Percentiles rank a stretch among this genome's conserved stretches.
These are phyloP conservation scores for Sycophila sp. DNA, from an alignment of 1,140 invertebrate genomes.

Conservation along the genomic window DNA sequence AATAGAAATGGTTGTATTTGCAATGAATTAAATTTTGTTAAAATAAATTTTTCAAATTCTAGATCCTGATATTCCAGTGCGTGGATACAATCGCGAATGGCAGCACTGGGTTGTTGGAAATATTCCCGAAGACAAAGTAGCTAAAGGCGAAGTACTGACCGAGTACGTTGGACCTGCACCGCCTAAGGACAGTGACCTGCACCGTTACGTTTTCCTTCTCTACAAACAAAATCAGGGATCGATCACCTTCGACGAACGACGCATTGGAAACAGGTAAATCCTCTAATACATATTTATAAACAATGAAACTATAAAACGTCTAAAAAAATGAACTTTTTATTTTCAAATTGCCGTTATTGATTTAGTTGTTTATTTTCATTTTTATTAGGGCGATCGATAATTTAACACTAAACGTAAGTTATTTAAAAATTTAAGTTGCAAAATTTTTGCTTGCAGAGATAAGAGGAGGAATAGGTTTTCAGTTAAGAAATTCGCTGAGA, in stretches of 20 bases:
- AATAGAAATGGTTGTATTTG: too few relatives aligned
- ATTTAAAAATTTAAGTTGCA: not conserved
- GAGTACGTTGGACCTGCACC: conserved; percentile 76
- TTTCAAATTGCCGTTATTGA: too few relatives aligned
- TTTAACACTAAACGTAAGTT: not conserved
- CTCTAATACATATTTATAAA: not conserved
- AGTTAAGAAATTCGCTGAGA: conserved; percentile 74
- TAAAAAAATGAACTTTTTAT: too few relatives aligned
- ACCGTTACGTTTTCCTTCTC: conserved; percentile 76
- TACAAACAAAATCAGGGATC: conserved; percentile 71
- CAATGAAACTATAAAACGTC: not conserved
- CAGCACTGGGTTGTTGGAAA: conserved; percentile 80
- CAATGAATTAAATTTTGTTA: too few relatives aligned
- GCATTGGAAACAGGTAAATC: conserved; percentile 56
- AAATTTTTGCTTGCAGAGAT: conserved; percentile 38
- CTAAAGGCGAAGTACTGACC: conserved; percentile 70
- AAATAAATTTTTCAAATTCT: conserved; percentile 33
- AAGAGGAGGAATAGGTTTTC: conserved; percentile 60
- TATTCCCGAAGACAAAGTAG: conserved; percentile 73
- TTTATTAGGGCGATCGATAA: too few relatives aligned
- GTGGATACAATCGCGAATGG: conserved; percentile 71
- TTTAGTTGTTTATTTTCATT: not conserved
- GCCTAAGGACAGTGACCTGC: conserved; percentile 69
- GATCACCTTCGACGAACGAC: conserved; percentile 62
- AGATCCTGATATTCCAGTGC: conserved; percentile 76